Evolutionary conservation across 2,888 invertebrate species (phyloP).

Genomic region (Xylota sylvarum): DNA sequence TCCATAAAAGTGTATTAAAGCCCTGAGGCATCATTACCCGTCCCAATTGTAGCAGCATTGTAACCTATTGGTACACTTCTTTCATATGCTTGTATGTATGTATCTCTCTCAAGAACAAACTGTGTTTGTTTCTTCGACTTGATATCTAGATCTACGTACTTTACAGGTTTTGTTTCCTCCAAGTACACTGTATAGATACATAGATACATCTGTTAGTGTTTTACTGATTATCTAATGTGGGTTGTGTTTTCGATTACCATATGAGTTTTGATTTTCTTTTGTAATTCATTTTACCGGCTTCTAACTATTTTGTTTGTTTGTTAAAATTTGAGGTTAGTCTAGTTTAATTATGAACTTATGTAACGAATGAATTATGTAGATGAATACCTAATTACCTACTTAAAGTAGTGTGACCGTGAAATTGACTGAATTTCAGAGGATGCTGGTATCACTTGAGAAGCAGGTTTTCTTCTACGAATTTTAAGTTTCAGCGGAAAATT

Average conservation of each 20-base stretch:
- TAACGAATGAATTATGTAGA: conserved; percentile 19
- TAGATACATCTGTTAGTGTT: background rate
- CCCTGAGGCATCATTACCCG: conserved; percentile 45
- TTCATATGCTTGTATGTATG: background rate
- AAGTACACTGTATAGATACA: background rate
- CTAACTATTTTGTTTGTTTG: background rate
- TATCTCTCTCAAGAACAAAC: conserved; percentile 20
- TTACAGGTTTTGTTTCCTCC: background rate
- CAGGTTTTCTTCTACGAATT: background rate
- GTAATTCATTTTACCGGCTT: background rate
- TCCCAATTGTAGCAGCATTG: conserved; percentile 35
- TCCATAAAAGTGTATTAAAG: conserved; percentile 24
- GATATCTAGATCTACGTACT: conserved; percentile 5
- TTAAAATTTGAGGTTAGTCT: background rate
- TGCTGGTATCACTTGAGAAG: background rate
- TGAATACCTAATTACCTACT: conserved; percentile 16
- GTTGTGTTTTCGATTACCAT: background rate
- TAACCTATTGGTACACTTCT: conserved; percentile 50
- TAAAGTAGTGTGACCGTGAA: conserved; percentile 38
- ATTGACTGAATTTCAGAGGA: conserved; percentile 12
- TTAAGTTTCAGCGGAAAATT: background rate
- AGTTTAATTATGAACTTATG: conserved; percentile 19
- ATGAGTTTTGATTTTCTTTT: background rate
- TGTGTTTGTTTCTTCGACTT: conserved; percentile 1
- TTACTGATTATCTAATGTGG: conserved; percentile 6